Base-by-base conservation (phyloP, 2,113 vertebrate species). In the Turdus rufiventris region DNA sequence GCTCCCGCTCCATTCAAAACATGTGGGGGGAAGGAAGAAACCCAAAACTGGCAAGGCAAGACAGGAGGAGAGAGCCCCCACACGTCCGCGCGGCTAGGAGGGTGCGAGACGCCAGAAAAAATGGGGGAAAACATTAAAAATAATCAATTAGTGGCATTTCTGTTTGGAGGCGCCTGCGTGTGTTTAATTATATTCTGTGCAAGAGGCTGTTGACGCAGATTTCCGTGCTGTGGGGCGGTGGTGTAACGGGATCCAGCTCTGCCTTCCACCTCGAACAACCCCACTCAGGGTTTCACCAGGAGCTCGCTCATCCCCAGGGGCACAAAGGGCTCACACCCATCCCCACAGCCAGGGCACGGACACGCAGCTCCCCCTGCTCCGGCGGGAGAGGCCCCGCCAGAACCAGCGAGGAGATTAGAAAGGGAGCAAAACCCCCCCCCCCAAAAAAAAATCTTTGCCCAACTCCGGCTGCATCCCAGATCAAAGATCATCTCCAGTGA, bases 401-500 rank as follows among this genome's bases (percentile, higher is more conserved):
- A 70, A 94, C 68, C 47, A 63, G 80, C 9, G 2, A 66, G n/a
- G 14, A 78, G 47, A 86, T 82, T 87, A 78, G 96, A 96, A 89
- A 83, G 14, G 48, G 88, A 87, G 65, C 2, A 33, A 13, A 21
- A 72, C 40, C 40, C 42, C 17, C 42, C 42, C n/a, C n/a, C n/a
- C n/a, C n/a, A 50, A 25, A 33, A 15, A 31, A 72, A 68, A 54
- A 26, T 72, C 71, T 90, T 94, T 58, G 67, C 89, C 90, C n/a
- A 5, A 86, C 88, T 96, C 94, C 90, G 92, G 84, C 96, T 96
- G 88, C 1, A 14, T 85, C 91, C 83, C 81, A 97, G 94, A 97
- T 97, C 96, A 97, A 97, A 96, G 96, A 97, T 95, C 94, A 97
- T 96, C 94, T 92, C 89, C 93, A 95, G 91, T 1, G 21, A 96